These are phyloP conservation scores for Spisula subtruncata DNA, from an alignment of 2,888 invertebrate genomes.

Conservation along the genomic window DNA sequence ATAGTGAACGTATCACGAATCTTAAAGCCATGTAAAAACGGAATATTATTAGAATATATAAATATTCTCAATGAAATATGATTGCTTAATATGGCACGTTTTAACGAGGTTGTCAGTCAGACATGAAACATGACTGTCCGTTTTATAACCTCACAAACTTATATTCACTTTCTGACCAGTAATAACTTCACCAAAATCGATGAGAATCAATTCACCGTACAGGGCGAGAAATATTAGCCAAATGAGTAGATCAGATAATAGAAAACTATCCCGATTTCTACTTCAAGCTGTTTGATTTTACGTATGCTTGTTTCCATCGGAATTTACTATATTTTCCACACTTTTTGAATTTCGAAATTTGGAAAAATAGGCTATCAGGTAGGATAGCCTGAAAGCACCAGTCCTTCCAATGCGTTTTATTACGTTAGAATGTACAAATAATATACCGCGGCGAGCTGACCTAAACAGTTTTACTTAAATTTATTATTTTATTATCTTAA, in stretches of 20 bases:
- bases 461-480: too few relatives aligned
- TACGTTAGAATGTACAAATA: too few relatives aligned
- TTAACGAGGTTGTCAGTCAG: constrained; percentile 24
- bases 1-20: neutral
- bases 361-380: too few relatives aligned
- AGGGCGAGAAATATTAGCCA: neutral
- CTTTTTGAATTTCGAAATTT: too few relatives aligned
- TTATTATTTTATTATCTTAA: too few relatives aligned
- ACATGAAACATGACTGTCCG: constrained; percentile 6
- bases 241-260: neutral
- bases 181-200: neutral
- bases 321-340: too few relatives aligned
- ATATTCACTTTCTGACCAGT: neutral
- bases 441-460: too few relatives aligned
- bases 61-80: neutral
- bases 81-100: neutral
- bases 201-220: neutral
- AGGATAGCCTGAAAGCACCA: too few relatives aligned
- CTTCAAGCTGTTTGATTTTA: too few relatives aligned
- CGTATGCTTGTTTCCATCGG: too few relatives aligned
- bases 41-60: constrained; percentile 4
- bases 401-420: too few relatives aligned
- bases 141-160: neutral
- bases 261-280: too few relatives aligned
- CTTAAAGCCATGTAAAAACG: neutral